These are phyloP conservation scores for Anorthoa munda DNA, from an alignment of 2,888 invertebrate species.

Conservation along the genomic window DNA sequence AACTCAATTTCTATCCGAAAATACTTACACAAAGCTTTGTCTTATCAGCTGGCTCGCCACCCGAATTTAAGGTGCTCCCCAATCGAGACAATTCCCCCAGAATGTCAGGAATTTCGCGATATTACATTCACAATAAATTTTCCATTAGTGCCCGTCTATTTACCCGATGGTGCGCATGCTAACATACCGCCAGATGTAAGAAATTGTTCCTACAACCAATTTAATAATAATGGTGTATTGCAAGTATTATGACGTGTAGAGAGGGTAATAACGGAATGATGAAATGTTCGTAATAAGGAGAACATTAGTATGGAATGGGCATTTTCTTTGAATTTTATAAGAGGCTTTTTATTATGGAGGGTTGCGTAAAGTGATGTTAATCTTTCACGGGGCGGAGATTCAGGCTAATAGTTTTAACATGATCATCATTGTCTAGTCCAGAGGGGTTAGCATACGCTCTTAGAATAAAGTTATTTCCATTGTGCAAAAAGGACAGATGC, in stretches of 20 bases:
- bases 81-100: constrained; percentile 68
- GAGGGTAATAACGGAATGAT: constrained; percentile 46
- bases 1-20: constrained; percentile 18
- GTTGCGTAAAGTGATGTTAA: background rate
- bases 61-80: constrained; percentile 63
- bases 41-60: constrained; percentile 63
- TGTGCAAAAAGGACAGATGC: too few species aligned
- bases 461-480: too few species aligned
- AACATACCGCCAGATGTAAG: constrained; percentile 57
- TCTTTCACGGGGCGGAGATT: background rate
- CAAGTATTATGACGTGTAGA: constrained; percentile 26
- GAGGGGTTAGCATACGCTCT: too few species aligned
- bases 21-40: constrained; percentile 48
- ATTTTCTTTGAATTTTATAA: constrained; percentile 30
- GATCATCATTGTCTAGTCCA: too few species aligned
- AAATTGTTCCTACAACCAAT: constrained; percentile 52
- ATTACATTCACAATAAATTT: constrained; percentile 75
- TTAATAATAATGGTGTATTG: constrained; percentile 34
- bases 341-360: constrained; percentile 12
- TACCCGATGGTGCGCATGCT: constrained; percentile 58
- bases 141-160: constrained; percentile 64
- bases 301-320: constrained; percentile 14
- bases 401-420: background rate
- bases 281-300: constrained; percentile 74
- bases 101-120: constrained; percentile 74